Conservation (phyloP, 2,888 invertebrate genomes). For the Drosophila peninsularis region DNA sequence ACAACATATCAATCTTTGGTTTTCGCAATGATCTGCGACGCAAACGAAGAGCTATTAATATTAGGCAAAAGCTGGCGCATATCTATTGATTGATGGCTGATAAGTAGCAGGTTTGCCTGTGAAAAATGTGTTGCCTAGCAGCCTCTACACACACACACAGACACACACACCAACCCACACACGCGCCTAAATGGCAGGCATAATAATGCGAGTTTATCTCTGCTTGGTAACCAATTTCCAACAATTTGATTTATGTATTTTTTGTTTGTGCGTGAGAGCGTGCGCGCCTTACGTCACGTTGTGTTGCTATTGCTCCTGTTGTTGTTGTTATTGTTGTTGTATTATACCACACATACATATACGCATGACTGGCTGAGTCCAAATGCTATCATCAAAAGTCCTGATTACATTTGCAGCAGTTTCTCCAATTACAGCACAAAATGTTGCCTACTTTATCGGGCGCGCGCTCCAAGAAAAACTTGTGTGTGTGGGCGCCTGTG, state of each 20-base stretch:
- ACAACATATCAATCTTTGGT: slow-evolving; percentile 50
- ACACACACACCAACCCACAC: not conserved
- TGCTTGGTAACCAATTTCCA: slow-evolving; percentile 76
- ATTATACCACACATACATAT: slow-evolving; percentile 3
- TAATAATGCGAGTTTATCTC: slow-evolving; percentile 77
- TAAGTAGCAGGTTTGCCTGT: slow-evolving; percentile 51
- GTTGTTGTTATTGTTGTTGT: slow-evolving; percentile 13
- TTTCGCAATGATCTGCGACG: slow-evolving; percentile 41
- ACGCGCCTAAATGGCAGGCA: slow-evolving; percentile 55
- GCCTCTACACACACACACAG: not conserved
- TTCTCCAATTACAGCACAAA: slow-evolving; percentile 51
- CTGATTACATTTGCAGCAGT: slow-evolving; percentile 57
- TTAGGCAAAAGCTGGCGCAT: slow-evolving; percentile 46
- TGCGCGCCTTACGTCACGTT: slow-evolving; percentile 27
- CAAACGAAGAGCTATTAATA: slow-evolving; percentile 58
- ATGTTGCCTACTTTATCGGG: slow-evolving; percentile 32
- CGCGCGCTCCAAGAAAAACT: slow-evolving; percentile 6
- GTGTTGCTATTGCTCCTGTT: slow-evolving; percentile 11
- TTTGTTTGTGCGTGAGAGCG: slow-evolving; percentile 60
- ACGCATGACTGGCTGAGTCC: slow-evolving; percentile 50
- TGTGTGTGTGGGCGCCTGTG: not conserved
- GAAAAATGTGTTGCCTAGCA: slow-evolving; percentile 38
- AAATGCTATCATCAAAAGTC: slow-evolving; percentile 53
- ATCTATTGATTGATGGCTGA: slow-evolving; percentile 75
- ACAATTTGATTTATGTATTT: slow-evolving; percentile 77